A percentile compares a stretch with the other conserved stretches of the same genome.
phyloP scores from a whole-genome alignment of 1,140 invertebrate genomes.

The Mercenaria mercenaria region DNA sequence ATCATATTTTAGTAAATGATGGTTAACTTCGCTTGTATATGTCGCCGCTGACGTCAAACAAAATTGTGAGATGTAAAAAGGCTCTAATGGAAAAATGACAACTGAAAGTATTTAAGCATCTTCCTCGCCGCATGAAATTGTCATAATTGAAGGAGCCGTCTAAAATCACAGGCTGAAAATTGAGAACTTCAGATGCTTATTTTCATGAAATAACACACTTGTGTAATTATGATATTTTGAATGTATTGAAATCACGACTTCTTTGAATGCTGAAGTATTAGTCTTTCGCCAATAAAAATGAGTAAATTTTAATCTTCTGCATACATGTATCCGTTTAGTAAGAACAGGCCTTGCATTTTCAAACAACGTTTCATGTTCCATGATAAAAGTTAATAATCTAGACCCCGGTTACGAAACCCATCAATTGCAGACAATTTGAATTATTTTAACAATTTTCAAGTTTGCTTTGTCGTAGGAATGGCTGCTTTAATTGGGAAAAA shows the following conservation, averaged over 20 bases:
- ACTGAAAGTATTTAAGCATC: conserved; percentile 28
- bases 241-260: not conserved
- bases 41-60: conserved; percentile 14
- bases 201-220: not conserved
- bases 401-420: not conserved
- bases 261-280: too few relatives aligned
- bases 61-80: conserved; percentile 35
- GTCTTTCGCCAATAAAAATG: too few relatives aligned
- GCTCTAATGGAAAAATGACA: conserved; percentile 48
- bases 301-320: too few relatives aligned
- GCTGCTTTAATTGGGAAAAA: conserved; percentile 32
- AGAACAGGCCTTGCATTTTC: not conserved
- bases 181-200: not conserved
- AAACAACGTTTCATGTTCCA: not conserved
- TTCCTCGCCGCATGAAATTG: conserved; percentile 33
- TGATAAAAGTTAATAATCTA: conserved; percentile 2
- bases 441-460: conserved; percentile 26
- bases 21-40: conserved; percentile 2
- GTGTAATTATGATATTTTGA: not conserved
- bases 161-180: not conserved
- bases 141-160: conserved; percentile 6
- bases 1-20: conserved; percentile 54
- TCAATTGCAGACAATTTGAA: conserved; percentile 27
- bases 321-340: too few relatives aligned
- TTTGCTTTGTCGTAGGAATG: not conserved